Conservation (phyloP, 2,888 invertebrate species). For the Osmoderma eremita region DNA sequence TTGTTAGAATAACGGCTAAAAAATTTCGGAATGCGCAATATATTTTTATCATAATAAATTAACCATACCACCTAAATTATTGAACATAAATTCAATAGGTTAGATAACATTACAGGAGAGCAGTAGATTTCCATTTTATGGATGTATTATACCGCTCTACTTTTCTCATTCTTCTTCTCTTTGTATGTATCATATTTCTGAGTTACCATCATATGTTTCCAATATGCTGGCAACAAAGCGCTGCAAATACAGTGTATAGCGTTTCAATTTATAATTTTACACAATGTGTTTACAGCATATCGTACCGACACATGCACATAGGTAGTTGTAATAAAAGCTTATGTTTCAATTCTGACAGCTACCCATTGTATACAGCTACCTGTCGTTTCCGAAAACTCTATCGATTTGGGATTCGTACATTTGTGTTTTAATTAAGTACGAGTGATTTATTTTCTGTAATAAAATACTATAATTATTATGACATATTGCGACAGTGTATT, state of each 20-base stretch:
- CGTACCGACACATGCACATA: too few species aligned
- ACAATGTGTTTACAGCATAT: too few species aligned
- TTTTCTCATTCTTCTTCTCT: background rate
- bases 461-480: too few species aligned
- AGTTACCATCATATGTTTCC: background rate
- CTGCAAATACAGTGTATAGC: background rate
- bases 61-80: background rate
- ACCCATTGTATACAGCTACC: too few species aligned
- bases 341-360: too few species aligned
- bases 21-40: background rate
- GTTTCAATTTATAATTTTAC: background rate
- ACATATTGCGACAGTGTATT: too few species aligned
- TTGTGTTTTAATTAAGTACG: too few species aligned
- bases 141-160: slow-evolving; percentile 5
- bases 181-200: background rate
- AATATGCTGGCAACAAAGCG: background rate
- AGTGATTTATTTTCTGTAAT: too few species aligned
- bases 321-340: too few species aligned
- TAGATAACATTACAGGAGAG: background rate
- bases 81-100: slow-evolving; percentile 7
- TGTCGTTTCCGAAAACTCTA: too few species aligned
- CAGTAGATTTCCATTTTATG: background rate
- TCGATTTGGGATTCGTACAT: too few species aligned
- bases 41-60: slow-evolving; percentile 9
- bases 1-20: background rate